Base-by-base conservation (phyloP, 2,888 invertebrate species). In the Drosophila atripex region DNA sequence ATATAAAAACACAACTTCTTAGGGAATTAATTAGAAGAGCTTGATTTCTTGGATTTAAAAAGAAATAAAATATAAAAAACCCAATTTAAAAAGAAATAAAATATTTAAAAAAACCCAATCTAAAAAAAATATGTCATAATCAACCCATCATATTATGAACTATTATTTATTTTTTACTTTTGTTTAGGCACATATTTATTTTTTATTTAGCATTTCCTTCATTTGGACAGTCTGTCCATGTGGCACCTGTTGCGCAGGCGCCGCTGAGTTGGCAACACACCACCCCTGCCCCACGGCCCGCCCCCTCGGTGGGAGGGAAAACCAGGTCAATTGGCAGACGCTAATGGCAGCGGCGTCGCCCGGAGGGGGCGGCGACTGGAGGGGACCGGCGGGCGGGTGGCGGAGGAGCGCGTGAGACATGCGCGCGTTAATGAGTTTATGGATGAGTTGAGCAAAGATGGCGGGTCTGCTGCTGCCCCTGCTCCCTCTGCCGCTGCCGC, bases 361-460 rank as follows among this genome's bases (percentile, higher is more conserved):
- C 6, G 8, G 16, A 30, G 9, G 12, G 8, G 25, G 38, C 12
- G 18, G 38, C 43, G 5, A 6, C 21, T 3, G 8, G 16, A 30
- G 9, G 12, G 8, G 25, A 30, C 12, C n/a, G 39, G 50, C 16
- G 30, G 38, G n/a, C 41, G 32, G 51, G 50, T 46, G 64, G 21
- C 21, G 4, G 21, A 23, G 21, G 21, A 23, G 69, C 71, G 77
- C 80, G 77, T 78, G 80, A 78, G 71, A 76, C 64, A 60, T 77
- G 68, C 61, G 68, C 58, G 57, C 83, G 78, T 71, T 75, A 83
- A 79, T 80, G 72, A 77, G 73, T 75, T 73, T 73, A 69, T 75
- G 71, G 64, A 66, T 75, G 70, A 77, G 64, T 71, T 73, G 41
- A 71, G 73, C 66, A 71, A 71, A 71, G 71, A 71, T 71, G 71